A percentile compares a stretch with the other conserved stretches of the same genome.
phyloP scores from a whole-genome alignment of 2,113 vertebrate genomes.

The Thalassarche chlororhynchos region DNA sequence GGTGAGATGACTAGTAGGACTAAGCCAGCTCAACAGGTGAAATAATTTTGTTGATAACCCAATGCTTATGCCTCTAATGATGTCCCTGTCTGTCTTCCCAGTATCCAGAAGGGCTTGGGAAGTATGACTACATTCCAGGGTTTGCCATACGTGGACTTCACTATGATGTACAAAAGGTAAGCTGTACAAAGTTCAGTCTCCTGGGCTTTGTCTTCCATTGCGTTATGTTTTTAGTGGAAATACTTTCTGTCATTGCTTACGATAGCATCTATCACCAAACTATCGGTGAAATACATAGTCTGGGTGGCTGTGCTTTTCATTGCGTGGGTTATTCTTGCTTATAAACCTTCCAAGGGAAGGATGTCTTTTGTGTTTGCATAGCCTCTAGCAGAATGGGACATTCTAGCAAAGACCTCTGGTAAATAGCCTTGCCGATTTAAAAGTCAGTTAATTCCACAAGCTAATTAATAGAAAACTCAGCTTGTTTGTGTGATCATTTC shows the following conservation, averaged over 20 bases:
- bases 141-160: conserved; percentile 85
- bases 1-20: neutral
- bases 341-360: neutral
- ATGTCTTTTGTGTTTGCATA: neutral
- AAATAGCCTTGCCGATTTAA: neutral
- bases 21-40: neutral
- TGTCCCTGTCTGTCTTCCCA: neutral
- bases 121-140: conserved; percentile 80
- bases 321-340: neutral
- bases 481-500: conserved; percentile 2
- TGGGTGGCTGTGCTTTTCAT: neutral
- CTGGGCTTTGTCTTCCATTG: neutral
- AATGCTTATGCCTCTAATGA: neutral
- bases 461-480: neutral
- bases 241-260: neutral
- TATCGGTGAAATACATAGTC: neutral
- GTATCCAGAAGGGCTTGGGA: conserved; percentile 81
- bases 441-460: neutral
- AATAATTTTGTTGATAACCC: neutral
- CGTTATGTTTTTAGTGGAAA: neutral
- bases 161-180: conserved; percentile 84
- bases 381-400: neutral
- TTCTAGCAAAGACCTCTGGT: neutral
- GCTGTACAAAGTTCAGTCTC: neutral
- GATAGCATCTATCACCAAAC: neutral